Evolutionary conservation across 2,888 invertebrate genomes (phyloP).

Genomic region (Pecten maximus): DNA sequence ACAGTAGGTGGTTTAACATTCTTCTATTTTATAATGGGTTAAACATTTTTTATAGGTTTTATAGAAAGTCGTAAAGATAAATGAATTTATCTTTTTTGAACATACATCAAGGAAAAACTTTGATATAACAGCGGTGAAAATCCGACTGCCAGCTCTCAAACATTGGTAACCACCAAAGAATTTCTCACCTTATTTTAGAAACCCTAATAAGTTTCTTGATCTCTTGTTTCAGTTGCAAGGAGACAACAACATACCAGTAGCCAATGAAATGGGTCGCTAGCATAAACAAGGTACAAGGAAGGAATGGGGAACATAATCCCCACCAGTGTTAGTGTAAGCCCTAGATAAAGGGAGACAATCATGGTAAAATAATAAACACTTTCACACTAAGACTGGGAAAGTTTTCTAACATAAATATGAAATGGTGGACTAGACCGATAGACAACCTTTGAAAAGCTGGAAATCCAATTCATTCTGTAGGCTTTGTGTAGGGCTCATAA

Average conservation of each 20-base stretch:
- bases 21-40: neutral
- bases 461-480: constrained; percentile 27
- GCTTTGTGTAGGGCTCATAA: neutral
- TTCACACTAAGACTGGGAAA: neutral
- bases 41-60: neutral
- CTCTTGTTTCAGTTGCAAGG: neutral
- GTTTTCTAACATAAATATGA: neutral
- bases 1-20: neutral
- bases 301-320: neutral
- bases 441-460: neutral
- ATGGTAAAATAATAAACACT: neutral
- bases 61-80: neutral
- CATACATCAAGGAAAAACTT: neutral
- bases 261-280: neutral
- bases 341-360: constrained; percentile 33
- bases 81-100: neutral
- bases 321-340: neutral
- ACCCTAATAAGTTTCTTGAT: neutral
- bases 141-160: neutral
- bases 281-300: neutral
- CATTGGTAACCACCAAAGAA: neutral
- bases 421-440: neutral
- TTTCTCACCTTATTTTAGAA: neutral
- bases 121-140: neutral
- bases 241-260: neutral